phyloP scores from a whole-genome alignment of 2,888 invertebrate species.

The Drosophila mayaguana region DNA sequence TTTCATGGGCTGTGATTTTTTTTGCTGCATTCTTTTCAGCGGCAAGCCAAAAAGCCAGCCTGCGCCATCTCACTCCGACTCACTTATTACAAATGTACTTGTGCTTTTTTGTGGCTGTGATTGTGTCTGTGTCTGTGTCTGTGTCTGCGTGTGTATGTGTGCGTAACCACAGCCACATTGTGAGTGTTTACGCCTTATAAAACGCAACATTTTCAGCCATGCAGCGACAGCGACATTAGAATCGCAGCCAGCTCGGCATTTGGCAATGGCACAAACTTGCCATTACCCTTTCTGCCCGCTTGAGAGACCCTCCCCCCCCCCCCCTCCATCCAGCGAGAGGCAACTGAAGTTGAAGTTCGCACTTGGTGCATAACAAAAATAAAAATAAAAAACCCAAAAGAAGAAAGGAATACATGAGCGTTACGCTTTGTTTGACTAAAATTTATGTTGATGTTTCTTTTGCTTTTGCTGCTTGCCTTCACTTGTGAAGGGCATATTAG shows the following conservation, averaged over 20 bases:
- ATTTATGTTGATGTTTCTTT: constrained; percentile 76
- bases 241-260: constrained; percentile 57
- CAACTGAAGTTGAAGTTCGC: constrained; percentile 26
- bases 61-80: constrained; percentile 36
- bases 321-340: not conserved
- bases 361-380: constrained; percentile 25
- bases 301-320: not conserved
- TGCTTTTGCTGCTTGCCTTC: constrained; percentile 34
- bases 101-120: constrained; percentile 1
- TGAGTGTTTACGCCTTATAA: constrained; percentile 74
- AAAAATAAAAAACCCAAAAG: not conserved
- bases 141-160: constrained; percentile 15
- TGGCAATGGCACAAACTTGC: constrained; percentile 73
- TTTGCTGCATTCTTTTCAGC: constrained; percentile 57
- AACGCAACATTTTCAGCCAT: constrained; percentile 71
- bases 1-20: constrained; percentile 56
- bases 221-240: constrained; percentile 60
- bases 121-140: constrained; percentile 8
- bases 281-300: constrained; percentile 57
- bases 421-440: constrained; percentile 79
- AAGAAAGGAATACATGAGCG: constrained; percentile 48
- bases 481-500: not conserved
- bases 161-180: constrained; percentile 45
- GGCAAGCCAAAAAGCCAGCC: constrained; percentile 48
- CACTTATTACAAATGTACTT: constrained; percentile 50